These are phyloP conservation scores for Sylvicapra grimmia DNA, from an alignment of 2,113 vertebrate species.

Conservation along the genomic window DNA sequence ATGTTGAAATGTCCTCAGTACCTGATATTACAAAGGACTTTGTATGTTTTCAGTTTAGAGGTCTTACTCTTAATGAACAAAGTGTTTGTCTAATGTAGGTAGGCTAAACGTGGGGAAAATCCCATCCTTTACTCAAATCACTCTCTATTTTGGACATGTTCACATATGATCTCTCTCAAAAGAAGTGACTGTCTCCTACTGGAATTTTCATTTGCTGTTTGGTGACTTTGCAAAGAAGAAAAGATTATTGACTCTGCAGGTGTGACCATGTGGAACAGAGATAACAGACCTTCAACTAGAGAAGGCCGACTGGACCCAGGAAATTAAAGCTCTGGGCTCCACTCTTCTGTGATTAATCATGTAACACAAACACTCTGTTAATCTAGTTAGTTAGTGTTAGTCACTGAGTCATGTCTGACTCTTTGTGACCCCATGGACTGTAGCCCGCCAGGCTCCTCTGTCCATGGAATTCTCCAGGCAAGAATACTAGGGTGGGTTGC, in stretches of 20 bases:
- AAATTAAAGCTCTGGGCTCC: neutral
- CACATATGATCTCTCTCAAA: neutral
- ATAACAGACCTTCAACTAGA: neutral
- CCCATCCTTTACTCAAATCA: neutral
- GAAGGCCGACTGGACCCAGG: neutral
- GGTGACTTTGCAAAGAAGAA: neutral
- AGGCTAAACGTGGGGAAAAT: neutral
- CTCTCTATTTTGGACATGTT: neutral
- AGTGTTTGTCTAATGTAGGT: neutral
- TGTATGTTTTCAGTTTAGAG: neutral
- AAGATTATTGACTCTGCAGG: neutral
- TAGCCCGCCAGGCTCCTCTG: neutral
- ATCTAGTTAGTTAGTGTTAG: neutral
- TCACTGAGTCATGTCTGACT: neutral
- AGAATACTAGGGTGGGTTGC: neutral
- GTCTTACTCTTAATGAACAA: neutral
- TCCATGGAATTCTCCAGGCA: neutral
- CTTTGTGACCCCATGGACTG: neutral
- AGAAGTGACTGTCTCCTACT: neutral
- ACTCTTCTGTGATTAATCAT: neutral
- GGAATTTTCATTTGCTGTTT: neutral
- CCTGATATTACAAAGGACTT: neutral
- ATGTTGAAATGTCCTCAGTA: neutral
- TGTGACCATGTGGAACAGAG: neutral
- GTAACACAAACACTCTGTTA: neutral